phyloP scores from a whole-genome alignment of 2,888 invertebrate genomes.

The Lithophane socia region DNA sequence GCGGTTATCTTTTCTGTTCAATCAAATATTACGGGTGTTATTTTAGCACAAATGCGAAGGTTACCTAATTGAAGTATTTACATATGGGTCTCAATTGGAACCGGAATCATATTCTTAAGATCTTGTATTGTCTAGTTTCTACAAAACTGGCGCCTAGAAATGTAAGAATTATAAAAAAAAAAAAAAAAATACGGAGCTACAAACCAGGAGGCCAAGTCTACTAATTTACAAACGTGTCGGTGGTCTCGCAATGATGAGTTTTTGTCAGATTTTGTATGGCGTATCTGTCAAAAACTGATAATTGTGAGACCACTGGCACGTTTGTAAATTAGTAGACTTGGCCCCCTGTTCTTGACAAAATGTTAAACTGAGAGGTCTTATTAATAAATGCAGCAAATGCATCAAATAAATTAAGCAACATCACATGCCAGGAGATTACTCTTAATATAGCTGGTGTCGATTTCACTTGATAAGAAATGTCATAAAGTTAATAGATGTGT shows the following conservation, averaged over 20 bases:
- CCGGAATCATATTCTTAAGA: constrained; percentile 58
- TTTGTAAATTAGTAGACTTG: too few species aligned
- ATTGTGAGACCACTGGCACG: too few species aligned
- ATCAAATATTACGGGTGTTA: constrained; percentile 23
- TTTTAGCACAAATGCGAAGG: constrained; percentile 30
- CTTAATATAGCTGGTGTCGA: constrained; percentile 53
- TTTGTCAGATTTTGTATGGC: too few species aligned
- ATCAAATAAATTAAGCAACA: constrained; percentile 21
- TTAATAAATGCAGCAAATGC: constrained; percentile 42
- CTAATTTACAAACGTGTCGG: too few species aligned
- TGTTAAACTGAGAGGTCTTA: constrained; percentile 28
- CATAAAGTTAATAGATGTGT: constrained; percentile 68
- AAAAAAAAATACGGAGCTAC: too few species aligned
- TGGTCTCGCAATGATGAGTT: too few species aligned
- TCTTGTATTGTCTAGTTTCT: constrained; percentile 60
- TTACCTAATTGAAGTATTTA: constrained; percentile 65
- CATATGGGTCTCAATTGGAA: constrained; percentile 56
- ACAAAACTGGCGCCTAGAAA: neutral
- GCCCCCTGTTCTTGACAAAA: neutral
- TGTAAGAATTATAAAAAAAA: constrained; percentile 5
- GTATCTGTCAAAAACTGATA: too few species aligned
- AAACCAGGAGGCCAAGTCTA: neutral
- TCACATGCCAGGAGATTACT: constrained; percentile 41
- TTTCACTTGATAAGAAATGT: constrained; percentile 59
- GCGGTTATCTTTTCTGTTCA: constrained; percentile 8